Conservation (phyloP, 2,888 invertebrate genomes). For the Penaeus monodon region DNA sequence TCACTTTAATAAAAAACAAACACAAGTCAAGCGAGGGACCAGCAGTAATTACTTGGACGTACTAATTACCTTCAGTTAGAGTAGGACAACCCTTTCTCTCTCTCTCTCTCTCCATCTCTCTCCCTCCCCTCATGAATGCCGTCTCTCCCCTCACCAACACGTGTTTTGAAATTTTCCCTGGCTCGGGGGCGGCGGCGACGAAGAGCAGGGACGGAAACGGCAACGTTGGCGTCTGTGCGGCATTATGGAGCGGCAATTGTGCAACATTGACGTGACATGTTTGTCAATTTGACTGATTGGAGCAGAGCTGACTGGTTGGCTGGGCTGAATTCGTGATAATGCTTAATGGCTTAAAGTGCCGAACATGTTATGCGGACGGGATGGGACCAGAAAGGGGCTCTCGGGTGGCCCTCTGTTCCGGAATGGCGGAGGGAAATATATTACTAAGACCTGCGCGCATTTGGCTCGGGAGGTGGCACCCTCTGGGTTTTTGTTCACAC, state of each 20-base stretch:
- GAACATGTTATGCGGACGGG: background rate
- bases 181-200: background rate
- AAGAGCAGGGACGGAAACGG: background rate
- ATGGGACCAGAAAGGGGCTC: background rate
- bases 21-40: too few species aligned
- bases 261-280: slow-evolving; percentile 28
- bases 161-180: background rate
- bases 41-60: slow-evolving; percentile 32
- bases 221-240: background rate
- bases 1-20: too few species aligned
- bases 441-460: too few species aligned
- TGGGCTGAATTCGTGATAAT: slow-evolving; percentile 28
- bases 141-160: background rate
- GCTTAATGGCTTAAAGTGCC: slow-evolving; percentile 12
- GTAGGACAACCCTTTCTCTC: background rate
- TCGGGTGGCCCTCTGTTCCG: background rate
- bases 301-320: slow-evolving; percentile 24
- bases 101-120: background rate
- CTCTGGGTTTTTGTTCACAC: too few species aligned
- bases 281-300: slow-evolving; percentile 39
- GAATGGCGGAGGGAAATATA: background rate
- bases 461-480: too few species aligned
- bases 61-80: slow-evolving; percentile 32
- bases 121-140: background rate
- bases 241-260: slow-evolving; percentile 39